These are phyloP conservation scores for Xylocampa areola DNA, from an alignment of 2,888 invertebrate species.

Conservation along the genomic window DNA sequence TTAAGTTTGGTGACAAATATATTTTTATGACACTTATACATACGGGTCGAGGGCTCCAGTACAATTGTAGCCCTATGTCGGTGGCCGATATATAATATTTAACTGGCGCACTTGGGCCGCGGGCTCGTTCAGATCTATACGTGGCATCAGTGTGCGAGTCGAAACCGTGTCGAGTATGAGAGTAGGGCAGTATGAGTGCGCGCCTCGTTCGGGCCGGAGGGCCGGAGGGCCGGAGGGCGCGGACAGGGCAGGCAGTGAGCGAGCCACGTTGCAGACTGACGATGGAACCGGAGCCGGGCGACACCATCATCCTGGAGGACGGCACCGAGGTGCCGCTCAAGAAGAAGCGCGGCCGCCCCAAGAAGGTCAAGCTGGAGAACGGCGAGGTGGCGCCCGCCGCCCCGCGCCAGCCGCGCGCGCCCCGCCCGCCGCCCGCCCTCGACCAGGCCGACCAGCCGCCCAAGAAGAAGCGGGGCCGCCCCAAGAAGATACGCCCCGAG, in stretches of 20 bases:
- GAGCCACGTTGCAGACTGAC: constrained; percentile 80
- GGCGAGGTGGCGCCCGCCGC: constrained; percentile 91
- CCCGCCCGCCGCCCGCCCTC: constrained; percentile 69
- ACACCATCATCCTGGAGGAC: constrained; percentile 90
- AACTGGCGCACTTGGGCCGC: constrained; percentile 19
- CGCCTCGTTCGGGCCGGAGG: constrained; percentile 30
- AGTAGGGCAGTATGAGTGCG: constrained; percentile 27
- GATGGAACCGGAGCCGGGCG: constrained; percentile 87
- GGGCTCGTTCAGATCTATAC: constrained; percentile 1
- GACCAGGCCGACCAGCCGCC: constrained; percentile 88
- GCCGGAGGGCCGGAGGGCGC: constrained; percentile 23
- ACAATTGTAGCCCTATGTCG: constrained; percentile 38
- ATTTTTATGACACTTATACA: constrained; percentile 32
- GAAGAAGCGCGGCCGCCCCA: constrained; percentile 97
- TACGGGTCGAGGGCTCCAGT: constrained; percentile 33
- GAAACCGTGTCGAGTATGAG: neutral
- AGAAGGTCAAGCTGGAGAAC: constrained; percentile 93
- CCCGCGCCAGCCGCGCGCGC: constrained; percentile 75
- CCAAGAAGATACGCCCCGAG: constrained; percentile 95
- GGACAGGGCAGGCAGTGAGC: constrained; percentile 53
- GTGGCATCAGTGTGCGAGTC: neutral
- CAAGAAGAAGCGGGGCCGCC: constrained; percentile 96
- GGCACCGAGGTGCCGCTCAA: constrained; percentile 93
- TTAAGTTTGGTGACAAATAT: constrained; percentile 60
- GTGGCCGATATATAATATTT: constrained; percentile 24